Conservation (phyloP, 2,113 vertebrate species). For the Nothoprocta pentlandii region DNA sequence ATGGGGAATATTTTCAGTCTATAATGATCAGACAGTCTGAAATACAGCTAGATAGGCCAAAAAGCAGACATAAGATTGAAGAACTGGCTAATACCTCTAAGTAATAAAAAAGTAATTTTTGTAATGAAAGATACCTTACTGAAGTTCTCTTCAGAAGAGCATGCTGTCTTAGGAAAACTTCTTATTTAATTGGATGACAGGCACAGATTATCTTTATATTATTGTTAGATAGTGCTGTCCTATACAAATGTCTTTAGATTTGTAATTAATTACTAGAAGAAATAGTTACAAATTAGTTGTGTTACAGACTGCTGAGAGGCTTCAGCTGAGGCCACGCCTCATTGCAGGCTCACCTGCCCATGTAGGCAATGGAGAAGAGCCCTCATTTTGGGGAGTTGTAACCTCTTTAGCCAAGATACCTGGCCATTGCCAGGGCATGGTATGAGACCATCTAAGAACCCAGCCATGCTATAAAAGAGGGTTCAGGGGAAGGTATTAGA, state of each 20-base stretch:
- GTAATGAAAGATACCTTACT: slow-evolving; percentile 3
- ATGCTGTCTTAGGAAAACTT: not conserved
- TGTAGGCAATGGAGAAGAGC: not conserved
- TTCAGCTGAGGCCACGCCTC: not conserved
- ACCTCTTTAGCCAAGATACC: rapidly evolving
- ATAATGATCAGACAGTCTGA: slow-evolving; percentile 29
- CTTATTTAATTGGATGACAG: not conserved
- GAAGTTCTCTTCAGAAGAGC: slow-evolving; percentile 6
- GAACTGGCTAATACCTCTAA: slow-evolving; percentile 17
- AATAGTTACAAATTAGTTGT: not conserved
- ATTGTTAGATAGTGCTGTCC: not conserved
- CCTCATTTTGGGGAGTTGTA: not conserved
- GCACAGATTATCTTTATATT: not conserved
- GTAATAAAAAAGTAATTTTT: slow-evolving; percentile 2
- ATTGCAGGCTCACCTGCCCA: not conserved
- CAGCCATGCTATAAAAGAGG: not conserved
- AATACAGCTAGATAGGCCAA: not conserved
- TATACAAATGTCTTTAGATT: not conserved
- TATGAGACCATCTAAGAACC: too few species aligned
- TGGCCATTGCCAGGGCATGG: not conserved
- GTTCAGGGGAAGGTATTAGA: not conserved
- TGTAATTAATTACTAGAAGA: not conserved
- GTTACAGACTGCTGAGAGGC: not conserved
- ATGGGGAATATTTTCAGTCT: not conserved
- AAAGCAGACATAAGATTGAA: slow-evolving; percentile 17